phyloP scores from a whole-genome alignment of 92 coral and sea anemone species.

The Pocillopora grandis region DNA sequence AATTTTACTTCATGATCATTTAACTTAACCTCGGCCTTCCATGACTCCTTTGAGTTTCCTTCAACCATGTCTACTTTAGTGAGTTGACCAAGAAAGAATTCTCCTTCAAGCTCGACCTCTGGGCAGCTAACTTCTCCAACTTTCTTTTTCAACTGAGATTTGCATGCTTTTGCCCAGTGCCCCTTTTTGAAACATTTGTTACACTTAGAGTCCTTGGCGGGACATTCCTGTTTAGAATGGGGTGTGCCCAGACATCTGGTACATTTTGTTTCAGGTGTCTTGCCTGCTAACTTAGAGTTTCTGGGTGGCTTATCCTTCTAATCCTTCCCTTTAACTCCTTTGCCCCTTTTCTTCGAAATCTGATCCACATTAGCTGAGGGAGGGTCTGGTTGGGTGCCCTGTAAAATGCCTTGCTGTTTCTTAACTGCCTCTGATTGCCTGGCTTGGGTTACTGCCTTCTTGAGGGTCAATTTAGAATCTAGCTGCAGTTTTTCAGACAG shows the following conservation, averaged over 20 bases:
- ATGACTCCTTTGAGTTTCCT: no score
- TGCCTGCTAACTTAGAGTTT: not conserved
- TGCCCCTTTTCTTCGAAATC: not conserved
- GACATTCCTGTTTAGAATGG: conserved; percentile 9
- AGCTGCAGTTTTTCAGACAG: conserved; percentile 48
- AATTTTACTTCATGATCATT: no score
- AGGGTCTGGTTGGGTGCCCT: not conserved
- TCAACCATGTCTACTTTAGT: no score
- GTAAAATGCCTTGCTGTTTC: conserved; percentile 30
- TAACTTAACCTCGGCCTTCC: no score
- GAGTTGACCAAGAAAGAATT: conserved; percentile 11
- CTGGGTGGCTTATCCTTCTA: not conserved
- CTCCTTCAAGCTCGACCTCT: not conserved
- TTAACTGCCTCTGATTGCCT: conserved; percentile 38
- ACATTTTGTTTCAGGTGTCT: conserved; percentile 8
- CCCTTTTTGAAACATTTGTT: conserved; percentile 4
- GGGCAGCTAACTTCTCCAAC: not conserved
- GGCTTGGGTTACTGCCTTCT: conserved; percentile 32
- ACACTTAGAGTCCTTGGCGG: conserved; percentile 17
- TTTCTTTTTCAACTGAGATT: not conserved
- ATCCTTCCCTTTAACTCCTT: not conserved
- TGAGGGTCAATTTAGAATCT: conserved; percentile 43
- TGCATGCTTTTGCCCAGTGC: conserved; percentile 24
- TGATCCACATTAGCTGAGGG: not conserved
- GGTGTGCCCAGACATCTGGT: conserved; percentile 19